Conservation (phyloP, 2,888 invertebrate genomes). For the Elysia crispata region DNA sequence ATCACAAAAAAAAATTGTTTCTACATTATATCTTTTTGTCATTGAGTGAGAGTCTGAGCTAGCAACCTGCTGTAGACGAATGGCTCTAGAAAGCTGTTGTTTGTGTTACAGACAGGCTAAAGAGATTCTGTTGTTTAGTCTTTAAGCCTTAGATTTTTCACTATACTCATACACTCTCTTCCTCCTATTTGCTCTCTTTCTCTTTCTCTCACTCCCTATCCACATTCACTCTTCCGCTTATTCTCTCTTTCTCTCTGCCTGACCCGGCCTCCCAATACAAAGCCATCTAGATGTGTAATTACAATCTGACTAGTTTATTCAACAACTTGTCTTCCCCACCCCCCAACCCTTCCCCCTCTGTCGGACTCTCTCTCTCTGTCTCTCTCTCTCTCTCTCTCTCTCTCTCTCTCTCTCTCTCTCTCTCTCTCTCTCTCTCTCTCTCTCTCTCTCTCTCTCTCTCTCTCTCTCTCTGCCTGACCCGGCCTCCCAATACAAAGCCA, state of each 20-base stretch:
- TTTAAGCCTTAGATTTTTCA: not conserved
- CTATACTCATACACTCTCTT: too few species aligned
- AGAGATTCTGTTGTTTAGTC: not conserved
- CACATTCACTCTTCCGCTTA: not conserved
- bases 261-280: too few species aligned
- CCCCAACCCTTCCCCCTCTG: conserved; percentile 5
- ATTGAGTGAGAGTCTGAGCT: too few species aligned
- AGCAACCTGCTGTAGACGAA: too few species aligned
- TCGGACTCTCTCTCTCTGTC: not conserved
- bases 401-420: not conserved
- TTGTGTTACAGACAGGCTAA: too few species aligned
- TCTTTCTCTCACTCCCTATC: conserved; percentile 3
- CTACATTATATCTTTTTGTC: not conserved
- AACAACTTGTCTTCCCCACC: conserved; percentile 20
- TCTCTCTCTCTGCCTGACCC: not conserved
- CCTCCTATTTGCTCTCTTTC: too few species aligned
- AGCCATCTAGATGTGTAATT: too few species aligned
- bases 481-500: too few species aligned
- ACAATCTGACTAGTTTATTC: too few species aligned
- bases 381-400: conserved; percentile 21
- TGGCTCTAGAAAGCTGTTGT: too few species aligned
- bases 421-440: not conserved
- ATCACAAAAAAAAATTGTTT: not conserved
- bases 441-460: not conserved
- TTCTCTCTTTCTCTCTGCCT: conserved; percentile 14